Conservation (phyloP, 2,797 vertebrate genomes). For the Parauchenoglanis punctatus region DNA sequence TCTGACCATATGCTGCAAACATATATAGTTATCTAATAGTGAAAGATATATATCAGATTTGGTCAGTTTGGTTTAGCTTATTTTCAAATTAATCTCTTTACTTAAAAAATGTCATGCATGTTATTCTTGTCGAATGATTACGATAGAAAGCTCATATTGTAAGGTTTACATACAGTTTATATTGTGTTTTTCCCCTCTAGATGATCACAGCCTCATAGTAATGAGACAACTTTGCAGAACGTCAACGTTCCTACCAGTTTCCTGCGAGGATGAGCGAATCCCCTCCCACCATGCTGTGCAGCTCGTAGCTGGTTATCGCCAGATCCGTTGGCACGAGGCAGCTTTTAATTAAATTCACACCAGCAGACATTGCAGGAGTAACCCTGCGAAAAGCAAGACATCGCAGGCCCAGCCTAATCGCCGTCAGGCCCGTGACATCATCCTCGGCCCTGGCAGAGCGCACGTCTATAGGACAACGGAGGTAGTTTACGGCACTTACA, state of each 20-base stretch:
- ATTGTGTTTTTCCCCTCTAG: not conserved
- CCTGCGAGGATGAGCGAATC: not conserved
- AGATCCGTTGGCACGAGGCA: conserved; percentile 63
- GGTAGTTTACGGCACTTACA: conserved; percentile 74
- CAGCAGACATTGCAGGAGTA: conserved; percentile 64
- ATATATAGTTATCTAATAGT: not conserved
- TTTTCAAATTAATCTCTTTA: not conserved
- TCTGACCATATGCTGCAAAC: not conserved
- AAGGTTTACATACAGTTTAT: not conserved
- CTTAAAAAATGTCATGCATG: not conserved
- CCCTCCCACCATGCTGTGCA: not conserved
- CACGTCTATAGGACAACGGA: conserved; percentile 62
- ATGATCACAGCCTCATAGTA: not conserved
- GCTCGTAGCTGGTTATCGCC: conserved; percentile 34
- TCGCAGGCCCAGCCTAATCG: conserved; percentile 72
- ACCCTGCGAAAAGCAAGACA: conserved; percentile 71
- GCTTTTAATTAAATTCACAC: conserved; percentile 80
- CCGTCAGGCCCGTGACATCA: conserved; percentile 71
- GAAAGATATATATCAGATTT: not conserved
- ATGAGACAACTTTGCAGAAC: not conserved
- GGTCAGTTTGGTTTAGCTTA: not conserved
- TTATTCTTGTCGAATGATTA: not conserved
- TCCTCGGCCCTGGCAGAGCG: conserved; percentile 66
- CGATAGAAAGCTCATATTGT: not conserved
- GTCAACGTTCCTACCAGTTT: not conserved